These are phyloP conservation scores for Notothenia coriiceps DNA, from an alignment of 2,113 vertebrate species.

Conservation along the genomic window DNA sequence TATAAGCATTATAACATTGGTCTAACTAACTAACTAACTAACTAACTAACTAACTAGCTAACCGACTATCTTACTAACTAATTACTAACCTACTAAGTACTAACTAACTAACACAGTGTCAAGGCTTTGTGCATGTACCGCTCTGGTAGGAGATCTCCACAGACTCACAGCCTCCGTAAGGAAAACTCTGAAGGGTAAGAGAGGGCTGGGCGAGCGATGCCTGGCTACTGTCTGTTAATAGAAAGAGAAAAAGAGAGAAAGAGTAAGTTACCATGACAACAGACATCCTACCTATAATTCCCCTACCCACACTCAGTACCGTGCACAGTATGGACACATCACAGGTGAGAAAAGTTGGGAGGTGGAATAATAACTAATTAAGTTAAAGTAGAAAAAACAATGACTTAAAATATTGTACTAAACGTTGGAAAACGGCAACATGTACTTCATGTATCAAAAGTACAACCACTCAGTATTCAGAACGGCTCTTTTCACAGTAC, in stretches of 20 bases:
- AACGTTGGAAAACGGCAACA: no score
- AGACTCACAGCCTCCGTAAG: constrained; percentile 93
- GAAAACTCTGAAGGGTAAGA: constrained; percentile 95
- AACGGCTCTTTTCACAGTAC: no score
- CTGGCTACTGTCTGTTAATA: constrained; percentile 89
- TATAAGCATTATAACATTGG: no score
- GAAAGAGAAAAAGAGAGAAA: constrained; percentile 35
- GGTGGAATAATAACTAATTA: no score
- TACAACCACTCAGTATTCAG: no score
- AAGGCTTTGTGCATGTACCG: constrained; percentile 51
- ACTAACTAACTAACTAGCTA: not conserved
- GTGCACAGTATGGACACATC: not conserved
- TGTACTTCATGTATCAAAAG: no score
- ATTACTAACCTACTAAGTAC: not conserved
- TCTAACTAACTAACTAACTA: not conserved
- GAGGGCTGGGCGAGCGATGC: constrained; percentile 93
- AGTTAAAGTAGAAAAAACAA: no score
- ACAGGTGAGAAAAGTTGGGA: no score
- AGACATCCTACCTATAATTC: not conserved
- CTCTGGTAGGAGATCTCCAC: constrained; percentile 95
- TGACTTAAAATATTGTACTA: no score
- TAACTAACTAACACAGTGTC: not conserved
- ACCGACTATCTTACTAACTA: not conserved
- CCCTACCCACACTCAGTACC: not conserved
- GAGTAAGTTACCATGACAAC: constrained; percentile 21